Base-by-base conservation (phyloP, 2,113 vertebrate species). In the Sinocyclocheilus anophthalmus region DNA sequence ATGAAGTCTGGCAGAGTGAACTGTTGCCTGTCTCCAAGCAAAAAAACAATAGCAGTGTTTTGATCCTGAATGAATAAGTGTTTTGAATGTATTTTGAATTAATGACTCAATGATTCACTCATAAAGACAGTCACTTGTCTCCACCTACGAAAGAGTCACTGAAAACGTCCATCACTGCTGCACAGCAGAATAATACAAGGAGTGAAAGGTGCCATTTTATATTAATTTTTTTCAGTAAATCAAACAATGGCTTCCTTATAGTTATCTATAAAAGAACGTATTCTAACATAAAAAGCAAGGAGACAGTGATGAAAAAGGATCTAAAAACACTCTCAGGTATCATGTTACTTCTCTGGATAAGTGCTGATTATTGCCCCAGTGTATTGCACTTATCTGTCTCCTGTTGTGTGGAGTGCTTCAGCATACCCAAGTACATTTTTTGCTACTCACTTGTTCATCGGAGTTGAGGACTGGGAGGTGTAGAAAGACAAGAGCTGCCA, bases 401-500 rank as follows among this genome's bases (percentile, higher is more conserved):
- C 63, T 63, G 22, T 53, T 4, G 22, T 81, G 57, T 69, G 48
- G 26, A 72, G 48, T 50, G 48, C 20, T 55, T 48, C 26, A 55
- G 48, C 26, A 72, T 72, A 55, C 48, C 61, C 20, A 72, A 83
- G 65, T 14, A 55, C 7, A 1, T 55, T 53, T 48, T 55, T 55
- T 55, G 24, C 26, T 59, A 22, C 76, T 79, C 50, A 76, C 24
- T 45, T 30, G 61, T 42, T 67, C 42, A 42, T 67, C 48, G 39
- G 79, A 81, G 61, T 67, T 55, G 81, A 72, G 63, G 65, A 61
- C 30, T 75, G 78, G 26, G 39, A 86, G 85, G 33, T 75, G 85
- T 24, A 85, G 69, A 84, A 65, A 67, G 83, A 84, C 59, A 70
- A 57, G 45, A 53, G 57, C 45, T 77, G 37, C 76, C 86, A 87